Evolutionary conservation across 2,888 invertebrate genomes (phyloP).

Genomic region (Ametastegia equiseti): DNA sequence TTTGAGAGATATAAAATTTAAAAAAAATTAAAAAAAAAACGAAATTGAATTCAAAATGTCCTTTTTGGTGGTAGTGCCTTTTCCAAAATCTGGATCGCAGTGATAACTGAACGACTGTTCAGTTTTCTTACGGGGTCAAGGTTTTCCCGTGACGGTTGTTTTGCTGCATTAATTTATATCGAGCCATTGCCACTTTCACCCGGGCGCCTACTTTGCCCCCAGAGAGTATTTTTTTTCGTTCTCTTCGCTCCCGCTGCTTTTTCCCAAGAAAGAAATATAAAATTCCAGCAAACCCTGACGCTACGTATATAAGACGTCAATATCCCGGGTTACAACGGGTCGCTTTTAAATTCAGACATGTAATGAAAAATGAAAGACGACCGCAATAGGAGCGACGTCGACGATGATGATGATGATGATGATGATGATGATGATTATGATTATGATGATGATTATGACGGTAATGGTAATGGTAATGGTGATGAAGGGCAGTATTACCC

Average conservation of each 20-base stretch:
- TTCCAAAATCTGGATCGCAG: too few relatives aligned
- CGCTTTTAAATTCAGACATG: neutral
- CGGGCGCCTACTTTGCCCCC: neutral
- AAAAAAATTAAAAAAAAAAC: too few relatives aligned
- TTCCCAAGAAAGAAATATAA: neutral
- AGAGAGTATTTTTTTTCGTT: conserved; percentile 3
- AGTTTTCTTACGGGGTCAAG: neutral
- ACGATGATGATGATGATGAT: too few relatives aligned
- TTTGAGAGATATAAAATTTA: too few relatives aligned
- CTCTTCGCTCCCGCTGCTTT: neutral
- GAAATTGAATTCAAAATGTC: too few relatives aligned
- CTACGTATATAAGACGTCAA: conserved; percentile 10
- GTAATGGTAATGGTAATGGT: neutral
- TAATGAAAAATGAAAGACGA: neutral
- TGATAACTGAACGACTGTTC: neutral
- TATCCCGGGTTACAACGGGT: neutral
- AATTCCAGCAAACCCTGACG: neutral
- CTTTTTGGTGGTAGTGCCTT: too few relatives aligned
- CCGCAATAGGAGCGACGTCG: neutral
- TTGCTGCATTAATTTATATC: neutral
- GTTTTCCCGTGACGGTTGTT: too few relatives aligned
- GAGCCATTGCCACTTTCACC: conserved; percentile 9
- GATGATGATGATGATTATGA: too few relatives aligned
- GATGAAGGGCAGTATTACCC: neutral
- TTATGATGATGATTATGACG: neutral